phyloP scores from a whole-genome alignment of 1,140 invertebrate genomes.

The Drosophila quadrilineata region DNA sequence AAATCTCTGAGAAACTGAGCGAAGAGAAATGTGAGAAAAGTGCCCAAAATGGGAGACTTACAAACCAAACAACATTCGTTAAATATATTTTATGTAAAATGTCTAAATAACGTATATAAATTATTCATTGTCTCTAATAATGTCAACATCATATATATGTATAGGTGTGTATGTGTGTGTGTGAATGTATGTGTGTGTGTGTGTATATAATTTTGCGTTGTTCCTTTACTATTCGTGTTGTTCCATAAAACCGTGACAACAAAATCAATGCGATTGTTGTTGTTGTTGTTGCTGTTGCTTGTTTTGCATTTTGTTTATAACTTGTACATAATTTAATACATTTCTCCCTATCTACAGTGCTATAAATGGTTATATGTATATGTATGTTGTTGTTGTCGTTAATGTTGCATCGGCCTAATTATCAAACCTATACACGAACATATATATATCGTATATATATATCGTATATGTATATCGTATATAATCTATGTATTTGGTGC shows the following conservation, averaged over 20 bases:
- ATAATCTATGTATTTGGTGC: conserved; percentile 54
- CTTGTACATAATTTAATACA: conserved; percentile 49
- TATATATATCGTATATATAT: conserved; percentile 48
- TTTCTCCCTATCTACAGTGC: conserved; percentile 74
- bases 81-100: conserved; percentile 2
- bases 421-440: conserved; percentile 4
- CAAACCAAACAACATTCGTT: conserved; percentile 27
- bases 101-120: conserved; percentile 14
- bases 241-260: conserved; percentile 61
- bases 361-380: conserved; percentile 36
- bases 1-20: no score
- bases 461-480: conserved; percentile 52
- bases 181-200: neutral
- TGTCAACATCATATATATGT: conserved; percentile 7
- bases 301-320: no score
- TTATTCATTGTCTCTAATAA: conserved; percentile 18
- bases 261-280: conserved; percentile 41
- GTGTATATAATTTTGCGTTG: conserved; percentile 49
- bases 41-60: conserved; percentile 10
- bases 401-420: conserved; percentile 1
- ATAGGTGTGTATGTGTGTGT: conserved; percentile 16
- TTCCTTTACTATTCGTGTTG: conserved; percentile 52
- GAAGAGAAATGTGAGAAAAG: conserved; percentile 2
- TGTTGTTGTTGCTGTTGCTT: no score
- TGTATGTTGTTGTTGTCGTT: conserved; percentile 16